These are phyloP conservation scores for Apamea sordens DNA, from an alignment of 2,888 invertebrate species.

Conservation along the genomic window DNA sequence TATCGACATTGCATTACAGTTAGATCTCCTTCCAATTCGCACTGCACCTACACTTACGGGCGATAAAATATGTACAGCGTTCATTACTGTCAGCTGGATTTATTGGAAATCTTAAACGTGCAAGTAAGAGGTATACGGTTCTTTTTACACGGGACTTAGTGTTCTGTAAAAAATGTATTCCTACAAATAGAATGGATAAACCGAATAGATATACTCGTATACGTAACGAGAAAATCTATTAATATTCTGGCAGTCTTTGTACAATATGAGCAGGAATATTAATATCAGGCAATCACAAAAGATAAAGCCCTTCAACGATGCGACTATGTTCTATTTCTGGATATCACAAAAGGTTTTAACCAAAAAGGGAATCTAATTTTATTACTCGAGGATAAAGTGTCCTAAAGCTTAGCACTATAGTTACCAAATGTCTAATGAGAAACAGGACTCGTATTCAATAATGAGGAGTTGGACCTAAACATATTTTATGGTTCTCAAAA, in stretches of 20 bases:
- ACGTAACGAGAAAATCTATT: background rate
- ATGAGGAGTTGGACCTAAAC: too few species aligned
- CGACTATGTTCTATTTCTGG: too few species aligned
- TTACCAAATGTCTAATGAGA: too few species aligned
- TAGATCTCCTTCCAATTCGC: background rate
- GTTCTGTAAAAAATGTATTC: background rate
- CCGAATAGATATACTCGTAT: background rate
- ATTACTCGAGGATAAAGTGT: too few species aligned
- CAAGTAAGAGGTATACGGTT: background rate
- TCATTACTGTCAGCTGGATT: background rate
- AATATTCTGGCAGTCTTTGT: background rate
- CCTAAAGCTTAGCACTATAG: too few species aligned
- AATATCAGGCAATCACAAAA: background rate
- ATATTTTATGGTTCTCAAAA: too few species aligned
- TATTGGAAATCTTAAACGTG: background rate
- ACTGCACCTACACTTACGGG: background rate
- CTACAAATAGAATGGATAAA: background rate
- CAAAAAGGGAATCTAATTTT: too few species aligned
- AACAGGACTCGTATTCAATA: too few species aligned
- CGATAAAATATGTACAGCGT: background rate
- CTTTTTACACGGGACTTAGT: background rate
- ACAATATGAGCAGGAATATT: background rate
- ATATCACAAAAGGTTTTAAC: too few species aligned
- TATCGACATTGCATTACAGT: background rate
- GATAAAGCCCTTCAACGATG: too few species aligned